These are phyloP conservation scores for Phymatocera aterrima DNA, from an alignment of 2,888 invertebrate genomes.

Conservation along the genomic window DNA sequence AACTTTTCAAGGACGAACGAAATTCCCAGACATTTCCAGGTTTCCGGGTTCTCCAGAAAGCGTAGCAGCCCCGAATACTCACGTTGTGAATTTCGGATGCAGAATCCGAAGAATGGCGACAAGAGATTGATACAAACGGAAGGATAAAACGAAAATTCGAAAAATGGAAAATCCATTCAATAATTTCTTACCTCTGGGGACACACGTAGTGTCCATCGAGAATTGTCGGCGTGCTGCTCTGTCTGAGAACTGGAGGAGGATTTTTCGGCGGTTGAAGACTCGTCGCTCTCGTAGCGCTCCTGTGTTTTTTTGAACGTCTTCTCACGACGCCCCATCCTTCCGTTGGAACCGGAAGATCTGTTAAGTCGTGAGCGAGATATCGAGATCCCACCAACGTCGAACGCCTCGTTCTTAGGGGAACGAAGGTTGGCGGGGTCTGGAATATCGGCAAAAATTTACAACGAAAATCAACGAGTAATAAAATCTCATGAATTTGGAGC, in stretches of 20 bases:
- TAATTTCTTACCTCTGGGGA: conserved; percentile 53
- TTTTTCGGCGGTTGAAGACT: conserved; percentile 69
- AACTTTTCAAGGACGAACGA: no score
- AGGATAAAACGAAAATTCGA: no score
- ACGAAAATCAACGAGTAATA: not conserved
- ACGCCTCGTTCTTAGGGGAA: conserved; percentile 75
- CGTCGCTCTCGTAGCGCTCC: conserved; percentile 65
- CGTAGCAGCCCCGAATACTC: no score
- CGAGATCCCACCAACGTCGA: conserved; percentile 77
- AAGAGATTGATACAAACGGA: no score
- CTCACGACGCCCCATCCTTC: conserved; percentile 78
- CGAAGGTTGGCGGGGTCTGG: conserved; percentile 69
- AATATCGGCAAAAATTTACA: conserved; percentile 18
- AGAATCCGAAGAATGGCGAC: no score
- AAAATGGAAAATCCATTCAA: no score
- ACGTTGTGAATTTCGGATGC: no score
- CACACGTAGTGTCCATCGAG: conserved; percentile 57
- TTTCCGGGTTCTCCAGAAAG: no score
- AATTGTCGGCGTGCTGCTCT: conserved; percentile 76
- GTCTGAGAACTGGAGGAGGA: conserved; percentile 74
- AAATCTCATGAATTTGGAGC: not conserved
- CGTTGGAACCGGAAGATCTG: conserved; percentile 79
- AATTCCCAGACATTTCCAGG: no score
- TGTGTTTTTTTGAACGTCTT: conserved; percentile 60
- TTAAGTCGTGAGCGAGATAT: conserved; percentile 80